These are phyloP conservation scores for Proterorhinus semilunaris DNA, from an alignment of 2,113 vertebrate species.

Conservation along the genomic window DNA sequence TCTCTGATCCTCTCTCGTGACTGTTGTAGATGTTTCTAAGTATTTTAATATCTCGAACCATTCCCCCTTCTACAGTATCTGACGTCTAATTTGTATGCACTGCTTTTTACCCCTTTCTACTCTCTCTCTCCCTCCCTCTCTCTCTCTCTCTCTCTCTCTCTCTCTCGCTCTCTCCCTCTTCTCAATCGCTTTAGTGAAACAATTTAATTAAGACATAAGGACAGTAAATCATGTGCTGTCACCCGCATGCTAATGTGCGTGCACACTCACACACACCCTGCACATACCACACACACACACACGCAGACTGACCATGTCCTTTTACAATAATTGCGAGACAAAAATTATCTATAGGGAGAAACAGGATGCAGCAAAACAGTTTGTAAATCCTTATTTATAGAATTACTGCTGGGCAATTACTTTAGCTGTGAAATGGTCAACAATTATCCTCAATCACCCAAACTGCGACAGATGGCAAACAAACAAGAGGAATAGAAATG, in stretches of 20 bases:
- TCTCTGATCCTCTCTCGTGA: slow-evolving; percentile 30
- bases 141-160: slow-evolving; percentile 28
- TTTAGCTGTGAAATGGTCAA: slow-evolving; percentile 48
- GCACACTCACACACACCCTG: slow-evolving; percentile 4
- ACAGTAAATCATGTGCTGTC: slow-evolving; percentile 87
- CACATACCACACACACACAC: slow-evolving; percentile 25
- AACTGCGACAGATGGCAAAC: slow-evolving; percentile 47
- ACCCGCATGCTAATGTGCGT: slow-evolving; percentile 25
- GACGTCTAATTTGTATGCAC: slow-evolving; percentile 55
- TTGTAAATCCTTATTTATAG: slow-evolving; percentile 61
- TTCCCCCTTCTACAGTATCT: slow-evolving; percentile 49
- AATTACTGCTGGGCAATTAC: slow-evolving; percentile 58
- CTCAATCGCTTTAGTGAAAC: slow-evolving; percentile 90
- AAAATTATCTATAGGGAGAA: slow-evolving; percentile 38
- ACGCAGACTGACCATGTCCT: slow-evolving; percentile 33
- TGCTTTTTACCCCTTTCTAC: slow-evolving; percentile 39
- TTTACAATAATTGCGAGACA: slow-evolving; percentile 63
- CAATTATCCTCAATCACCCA: slow-evolving; percentile 59
- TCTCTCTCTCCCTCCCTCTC: slow-evolving; percentile 23
- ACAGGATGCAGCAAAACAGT: slow-evolving; percentile 37
- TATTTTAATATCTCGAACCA: slow-evolving; percentile 30
- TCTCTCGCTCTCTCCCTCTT: slow-evolving; percentile 44
- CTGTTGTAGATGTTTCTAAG: slow-evolving; percentile 39
- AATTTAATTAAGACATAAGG: slow-evolving; percentile 98
- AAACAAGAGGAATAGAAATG: slow-evolving; percentile 49